A percentile compares a stretch with the other conserved stretches of the same genome.
Conservation (phyloP, 2,888 invertebrate species). For the Apamea monoglypha region DNA sequence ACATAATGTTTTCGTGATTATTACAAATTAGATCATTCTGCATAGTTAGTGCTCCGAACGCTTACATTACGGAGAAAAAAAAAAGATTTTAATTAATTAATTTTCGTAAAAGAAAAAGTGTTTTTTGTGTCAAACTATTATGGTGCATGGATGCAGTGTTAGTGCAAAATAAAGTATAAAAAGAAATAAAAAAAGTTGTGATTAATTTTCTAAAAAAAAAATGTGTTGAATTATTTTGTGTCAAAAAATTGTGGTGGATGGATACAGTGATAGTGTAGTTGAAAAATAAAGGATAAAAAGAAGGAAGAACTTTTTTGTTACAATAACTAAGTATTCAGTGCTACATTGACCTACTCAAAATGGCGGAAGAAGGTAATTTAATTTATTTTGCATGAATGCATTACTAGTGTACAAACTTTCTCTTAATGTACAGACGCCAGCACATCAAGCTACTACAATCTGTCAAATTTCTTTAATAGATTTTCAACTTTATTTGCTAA, state of each 20-base stretch:
- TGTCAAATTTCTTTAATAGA: too few relatives aligned
- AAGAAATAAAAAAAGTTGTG: not conserved
- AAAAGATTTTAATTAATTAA: not conserved
- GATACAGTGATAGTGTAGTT: not conserved
- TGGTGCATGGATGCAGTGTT: not conserved
- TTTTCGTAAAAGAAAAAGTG: not conserved
- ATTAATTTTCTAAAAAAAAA: too few relatives aligned
- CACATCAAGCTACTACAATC: too few relatives aligned
- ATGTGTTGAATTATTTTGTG: too few relatives aligned
- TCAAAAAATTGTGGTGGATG: too few relatives aligned
- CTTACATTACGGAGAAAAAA: not conserved
- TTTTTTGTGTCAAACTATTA: not conserved
- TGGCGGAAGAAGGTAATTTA: conserved; percentile 53
- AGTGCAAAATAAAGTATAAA: not conserved
- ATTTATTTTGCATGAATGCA: conserved; percentile 8
- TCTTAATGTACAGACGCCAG: too few relatives aligned
- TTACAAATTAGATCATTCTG: conserved; percentile 75
- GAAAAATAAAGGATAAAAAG: too few relatives aligned
- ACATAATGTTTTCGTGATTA: conserved; percentile 70
- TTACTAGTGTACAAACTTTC: conserved; percentile 12
- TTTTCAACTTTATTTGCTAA: too few relatives aligned
- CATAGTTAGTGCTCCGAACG: conserved; percentile 27
- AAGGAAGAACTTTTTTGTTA: not conserved
- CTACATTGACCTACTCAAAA: conserved; percentile 43
- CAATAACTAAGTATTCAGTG: conserved; percentile 24